These are phyloP conservation scores for Ia io DNA, from an alignment of 2,113 vertebrate species.

Conservation along the genomic window DNA sequence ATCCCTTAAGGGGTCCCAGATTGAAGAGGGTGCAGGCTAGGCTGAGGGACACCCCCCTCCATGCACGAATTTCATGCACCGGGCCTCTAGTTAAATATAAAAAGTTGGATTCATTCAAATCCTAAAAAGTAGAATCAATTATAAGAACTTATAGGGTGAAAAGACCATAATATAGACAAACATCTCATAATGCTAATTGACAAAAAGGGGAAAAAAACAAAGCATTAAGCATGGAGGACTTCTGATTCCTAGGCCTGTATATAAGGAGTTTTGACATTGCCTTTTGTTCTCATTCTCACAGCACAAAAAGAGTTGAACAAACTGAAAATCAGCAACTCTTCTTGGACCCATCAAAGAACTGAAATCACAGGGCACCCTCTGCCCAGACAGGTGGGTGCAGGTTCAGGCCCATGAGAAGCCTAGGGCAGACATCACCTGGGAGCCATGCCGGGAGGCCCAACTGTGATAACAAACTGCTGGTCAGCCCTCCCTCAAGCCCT, in stretches of 20 bases:
- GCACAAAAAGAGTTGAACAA: neutral
- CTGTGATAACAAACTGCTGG: neutral
- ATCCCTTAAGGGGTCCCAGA: too few relatives aligned
- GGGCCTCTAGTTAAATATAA: neutral
- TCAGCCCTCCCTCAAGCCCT: neutral
- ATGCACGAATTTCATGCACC: too few relatives aligned
- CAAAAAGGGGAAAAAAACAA: neutral
- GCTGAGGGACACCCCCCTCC: too few relatives aligned
- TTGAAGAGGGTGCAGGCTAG: too few relatives aligned
- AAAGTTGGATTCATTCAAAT: neutral
- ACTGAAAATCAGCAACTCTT: neutral
- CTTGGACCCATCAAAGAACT: neutral
- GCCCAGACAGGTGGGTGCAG: neutral
- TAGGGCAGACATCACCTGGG: fast-evolving
- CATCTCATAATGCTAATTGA: neutral
- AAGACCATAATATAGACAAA: neutral
- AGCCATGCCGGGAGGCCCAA: fast-evolving
- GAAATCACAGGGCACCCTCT: neutral
- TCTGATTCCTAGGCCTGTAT: neutral
- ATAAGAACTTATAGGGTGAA: neutral
- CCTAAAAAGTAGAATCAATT: neutral
- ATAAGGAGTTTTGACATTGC: neutral
- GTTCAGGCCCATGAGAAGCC: neutral
- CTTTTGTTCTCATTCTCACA: neutral
- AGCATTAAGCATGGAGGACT: neutral